Base-by-base conservation (phyloP, 2,113 vertebrate genomes). In the Pterophyllum scalare region DNA sequence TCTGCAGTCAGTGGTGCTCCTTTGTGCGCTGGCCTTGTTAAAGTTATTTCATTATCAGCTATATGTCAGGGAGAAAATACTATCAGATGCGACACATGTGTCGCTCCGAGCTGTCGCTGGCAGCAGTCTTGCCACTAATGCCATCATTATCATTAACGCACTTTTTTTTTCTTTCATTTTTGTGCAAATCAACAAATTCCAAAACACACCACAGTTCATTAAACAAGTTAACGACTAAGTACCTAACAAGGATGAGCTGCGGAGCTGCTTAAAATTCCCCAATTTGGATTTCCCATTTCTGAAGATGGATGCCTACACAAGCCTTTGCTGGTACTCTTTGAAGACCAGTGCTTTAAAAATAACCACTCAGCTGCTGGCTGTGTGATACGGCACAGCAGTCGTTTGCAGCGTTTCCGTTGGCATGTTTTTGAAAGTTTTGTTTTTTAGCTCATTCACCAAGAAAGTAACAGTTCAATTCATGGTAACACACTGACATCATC, bases 181-280 rank as follows among this genome's bases (percentile, higher is more conserved):
- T 54, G 59, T 80, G 62, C 83, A 88, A 86, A 92, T 89, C 81
- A 84, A 82, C 77, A 83, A 84, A 89, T 85, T 89, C 81, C 61
- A 52, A 67, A 82, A 87, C 59, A 77, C 76, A 87, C 13, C 80
- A 84, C 74, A 86, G 60, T 85, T 80, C 85, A 90, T 91, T 89
- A 89, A 87, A 84, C 80, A 88, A 86, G 80, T 89, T 89, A 90
- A 90, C 78, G 20, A 86, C 86, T 67, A 91, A 91, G 70, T 78
- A 72, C n/a, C n/a, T 80, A 60, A 81, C 61, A 77, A 81, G 78
- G 24, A 74, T 17, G 52, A 67, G 75, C 17, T 79, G 38, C 77
- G 3, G 65, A 70, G 9, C 64, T 70, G 65, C 24, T 70, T 28
- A 49, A 52, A 70, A 20, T 52, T 49, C 58, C 3, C 22, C 11